Conservation (phyloP, 1,140 invertebrate species). For the Hypsibius dujardini region DNA sequence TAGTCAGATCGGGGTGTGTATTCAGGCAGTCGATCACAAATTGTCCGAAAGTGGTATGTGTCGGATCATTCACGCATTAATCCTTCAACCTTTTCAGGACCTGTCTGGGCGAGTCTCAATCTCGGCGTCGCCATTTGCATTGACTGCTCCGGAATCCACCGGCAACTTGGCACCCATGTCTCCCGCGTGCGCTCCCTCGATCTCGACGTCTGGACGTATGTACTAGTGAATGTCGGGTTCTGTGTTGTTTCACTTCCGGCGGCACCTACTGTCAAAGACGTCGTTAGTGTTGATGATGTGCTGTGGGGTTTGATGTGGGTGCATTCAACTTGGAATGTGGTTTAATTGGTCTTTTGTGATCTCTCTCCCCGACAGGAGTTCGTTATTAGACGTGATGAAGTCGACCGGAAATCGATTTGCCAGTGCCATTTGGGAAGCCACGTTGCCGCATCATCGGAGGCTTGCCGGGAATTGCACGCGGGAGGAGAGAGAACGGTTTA, state of each 20-base stretch:
- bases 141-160: slow-evolving; percentile 90
- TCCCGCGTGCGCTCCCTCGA: slow-evolving; percentile 81
- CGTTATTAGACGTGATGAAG: slow-evolving; percentile 76
- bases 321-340: slow-evolving; percentile 55
- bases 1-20: no score
- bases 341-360: slow-evolving; percentile 39
- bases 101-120: slow-evolving; percentile 93
- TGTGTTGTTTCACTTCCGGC: no score
- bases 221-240: no score
- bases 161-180: slow-evolving; percentile 90
- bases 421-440: slow-evolving; percentile 81
- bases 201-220: slow-evolving; percentile 98
- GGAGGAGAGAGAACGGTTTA: slow-evolving; percentile 69
- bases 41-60: no score
- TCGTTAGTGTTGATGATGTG: slow-evolving; percentile 72
- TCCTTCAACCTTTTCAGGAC: slow-evolving; percentile 57
- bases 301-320: slow-evolving; percentile 61
- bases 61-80: no score
- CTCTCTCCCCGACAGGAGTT: no score
- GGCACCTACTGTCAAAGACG: no score
- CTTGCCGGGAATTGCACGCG: slow-evolving; percentile 44
- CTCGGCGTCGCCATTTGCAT: slow-evolving; percentile 89
- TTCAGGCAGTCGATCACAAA: no score
- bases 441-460: slow-evolving; percentile 26
- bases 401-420: slow-evolving; percentile 72